Conservation (phyloP, 2,888 invertebrate genomes). For the Chalcosyrphus nemorum region DNA sequence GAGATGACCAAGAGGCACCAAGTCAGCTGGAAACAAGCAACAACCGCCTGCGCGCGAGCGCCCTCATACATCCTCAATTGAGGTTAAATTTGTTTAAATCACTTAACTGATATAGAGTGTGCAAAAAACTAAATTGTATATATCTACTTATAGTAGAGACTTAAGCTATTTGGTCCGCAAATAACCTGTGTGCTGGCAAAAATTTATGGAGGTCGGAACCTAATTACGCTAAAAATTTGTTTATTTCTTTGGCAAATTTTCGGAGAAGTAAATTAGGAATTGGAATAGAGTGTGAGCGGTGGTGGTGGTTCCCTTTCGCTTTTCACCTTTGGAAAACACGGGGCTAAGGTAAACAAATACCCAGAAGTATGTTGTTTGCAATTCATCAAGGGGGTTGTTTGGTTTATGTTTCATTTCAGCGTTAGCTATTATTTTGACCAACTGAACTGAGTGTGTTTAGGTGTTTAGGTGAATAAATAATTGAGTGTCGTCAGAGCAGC, state of each 20-base stretch:
- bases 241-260: slow-evolving; percentile 34
- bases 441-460: neutral
- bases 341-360: slow-evolving; percentile 14
- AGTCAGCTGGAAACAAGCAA: slow-evolving; percentile 33
- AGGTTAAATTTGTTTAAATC: slow-evolving; percentile 38
- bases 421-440: neutral
- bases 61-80: slow-evolving; percentile 8
- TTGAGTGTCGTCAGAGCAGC: slow-evolving; percentile 8
- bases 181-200: slow-evolving; percentile 26
- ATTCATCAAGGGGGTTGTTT: slow-evolving; percentile 15
- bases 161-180: slow-evolving; percentile 11
- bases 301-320: slow-evolving; percentile 4
- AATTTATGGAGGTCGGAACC: slow-evolving; percentile 36
- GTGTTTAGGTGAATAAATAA: slow-evolving; percentile 8
- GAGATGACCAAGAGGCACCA: slow-evolving; percentile 6
- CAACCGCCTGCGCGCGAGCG: neutral
- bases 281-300: neutral
- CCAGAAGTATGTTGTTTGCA: slow-evolving; percentile 15
- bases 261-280: slow-evolving; percentile 17
- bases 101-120: slow-evolving; percentile 23
- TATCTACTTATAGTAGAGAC: slow-evolving; percentile 34
- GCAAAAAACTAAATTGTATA: neutral
- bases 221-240: slow-evolving; percentile 31
- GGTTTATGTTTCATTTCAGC: slow-evolving; percentile 11
- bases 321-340: neutral